Percentiles rank a stretch among this genome's conserved stretches.
Evolutionary conservation across 1,140 invertebrate species (phyloP).

Genomic region (Papilio machaon): DNA sequence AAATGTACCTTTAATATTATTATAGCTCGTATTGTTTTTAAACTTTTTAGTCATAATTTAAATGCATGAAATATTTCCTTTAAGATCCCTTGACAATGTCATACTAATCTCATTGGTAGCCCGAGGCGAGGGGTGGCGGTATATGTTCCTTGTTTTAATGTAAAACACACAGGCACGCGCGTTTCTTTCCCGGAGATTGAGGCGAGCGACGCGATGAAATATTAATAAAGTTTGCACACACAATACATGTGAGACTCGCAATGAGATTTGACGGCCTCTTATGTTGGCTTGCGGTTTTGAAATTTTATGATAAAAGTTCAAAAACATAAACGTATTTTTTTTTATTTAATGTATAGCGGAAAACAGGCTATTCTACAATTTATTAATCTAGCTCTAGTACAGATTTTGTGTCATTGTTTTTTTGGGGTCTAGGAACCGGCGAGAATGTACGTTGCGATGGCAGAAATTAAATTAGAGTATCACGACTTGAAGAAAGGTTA

Average conservation of each 20-base stretch:
- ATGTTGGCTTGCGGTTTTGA: neutral
- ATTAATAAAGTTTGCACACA: slow-evolving; percentile 28
- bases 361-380: neutral
- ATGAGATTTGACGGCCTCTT: slow-evolving; percentile 26
- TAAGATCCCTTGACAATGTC: neutral
- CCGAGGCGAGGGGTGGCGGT: neutral
- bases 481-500: too few relatives aligned
- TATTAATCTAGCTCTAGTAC: too few relatives aligned
- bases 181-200: slow-evolving; percentile 30
- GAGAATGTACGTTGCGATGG: too few relatives aligned
- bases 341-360: neutral
- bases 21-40: neutral
- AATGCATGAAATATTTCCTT: slow-evolving; percentile 27
- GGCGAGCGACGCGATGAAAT: slow-evolving; percentile 2
- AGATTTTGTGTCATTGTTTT: too few relatives aligned
- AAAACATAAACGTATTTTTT: neutral
- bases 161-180: slow-evolving; percentile 18
- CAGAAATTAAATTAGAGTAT: too few relatives aligned
- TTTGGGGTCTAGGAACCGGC: too few relatives aligned
- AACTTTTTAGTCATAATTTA: neutral
- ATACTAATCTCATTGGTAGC: slow-evolving; percentile 21
- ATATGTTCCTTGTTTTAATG: slow-evolving; percentile 5
- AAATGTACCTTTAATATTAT: neutral
- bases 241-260: slow-evolving; percentile 16
- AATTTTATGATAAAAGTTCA: neutral